Conservation (phyloP, 2,888 invertebrate genomes). For the Eristalis tenax region DNA sequence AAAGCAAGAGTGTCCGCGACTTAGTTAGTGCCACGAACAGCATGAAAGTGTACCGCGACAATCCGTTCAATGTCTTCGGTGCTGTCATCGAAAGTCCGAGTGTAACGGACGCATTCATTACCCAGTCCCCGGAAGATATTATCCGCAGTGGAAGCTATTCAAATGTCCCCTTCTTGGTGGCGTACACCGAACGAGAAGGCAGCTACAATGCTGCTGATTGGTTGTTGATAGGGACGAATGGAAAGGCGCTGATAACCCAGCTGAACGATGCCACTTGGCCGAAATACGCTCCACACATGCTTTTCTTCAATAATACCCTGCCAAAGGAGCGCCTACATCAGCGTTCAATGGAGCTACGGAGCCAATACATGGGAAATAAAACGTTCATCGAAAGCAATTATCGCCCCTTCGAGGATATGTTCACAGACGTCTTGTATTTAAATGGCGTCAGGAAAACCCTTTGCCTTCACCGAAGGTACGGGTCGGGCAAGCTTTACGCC, state of each 20-base stretch:
- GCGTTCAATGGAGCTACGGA: conserved; percentile 71
- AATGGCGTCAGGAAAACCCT: conserved; percentile 81
- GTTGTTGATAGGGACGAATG: background rate
- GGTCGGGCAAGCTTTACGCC: background rate
- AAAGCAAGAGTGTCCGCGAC: conserved; percentile 83
- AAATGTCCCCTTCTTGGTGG: conserved; percentile 86
- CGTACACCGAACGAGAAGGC: conserved; percentile 87
- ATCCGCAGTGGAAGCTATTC: conserved; percentile 83
- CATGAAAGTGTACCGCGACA: conserved; percentile 82
- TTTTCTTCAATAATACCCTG: conserved; percentile 82
- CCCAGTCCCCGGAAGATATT: conserved; percentile 84
- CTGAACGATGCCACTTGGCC: background rate
- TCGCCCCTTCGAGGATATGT: conserved; percentile 81
- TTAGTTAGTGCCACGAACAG: conserved; percentile 82
- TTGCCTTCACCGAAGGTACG: conserved; percentile 2
- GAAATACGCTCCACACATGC: background rate
- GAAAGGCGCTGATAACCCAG: background rate
- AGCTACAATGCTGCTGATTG: conserved; percentile 84
- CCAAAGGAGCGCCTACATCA: conserved; percentile 79
- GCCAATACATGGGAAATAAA: conserved; percentile 72
- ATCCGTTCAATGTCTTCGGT: conserved; percentile 87
- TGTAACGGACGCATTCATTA: conserved; percentile 84
- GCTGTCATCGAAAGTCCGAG: conserved; percentile 84
- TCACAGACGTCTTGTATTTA: conserved; percentile 86
- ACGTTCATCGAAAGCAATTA: conserved; percentile 82